Base-by-base conservation (phyloP, 1,140 invertebrate genomes). In the Drosophila busckii region DNA sequence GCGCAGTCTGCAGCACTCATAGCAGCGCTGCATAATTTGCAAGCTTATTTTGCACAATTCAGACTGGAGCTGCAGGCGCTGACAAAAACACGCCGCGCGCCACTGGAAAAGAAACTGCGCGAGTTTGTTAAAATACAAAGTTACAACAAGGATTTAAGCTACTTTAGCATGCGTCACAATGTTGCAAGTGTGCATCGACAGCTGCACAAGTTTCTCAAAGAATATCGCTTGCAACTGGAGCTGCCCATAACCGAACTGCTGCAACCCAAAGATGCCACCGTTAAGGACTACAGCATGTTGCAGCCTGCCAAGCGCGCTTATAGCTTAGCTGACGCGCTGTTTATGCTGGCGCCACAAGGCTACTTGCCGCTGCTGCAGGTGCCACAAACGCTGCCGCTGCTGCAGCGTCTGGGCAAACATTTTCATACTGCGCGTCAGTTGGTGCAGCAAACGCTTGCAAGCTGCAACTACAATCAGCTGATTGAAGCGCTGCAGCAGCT, bases 91-190 rank as follows among this genome's bases (percentile, higher is more conserved):
- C 87, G 93, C 4, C 91, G 93, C 42, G 73, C 89, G 0, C 95
- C 96, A 0, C 95, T 98, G 52, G 95, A 98, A 67, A 97, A 97
- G 88, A 94, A 97, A 87, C 83, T 99, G 1, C 94, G 94, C 58
- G 95, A 98, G 55, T 97, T 96, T 86, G 94, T 99, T 0, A 98
- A 98, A 86, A 98, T 99, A 29, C 94, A 93, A n/a, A 90, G 95
- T 20, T 99, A 97, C 94, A 97, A 95, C 82, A 89, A 91, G 61
- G 97, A 99, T 78, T 92, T 97, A 1, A 98, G 94, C 80, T 97
- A 97, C 84, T 98, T 95, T 92, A 92, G 95, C n/a, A 91, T 99
- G 4, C 96, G 95, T 63, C 92, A 94, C 62, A 93, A 94, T 2
- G 92, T 97, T 2, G 92, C 94, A 15, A 97, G 96, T 87, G 94